These are phyloP conservation scores for Hypotaenidia okinawae DNA, from an alignment of 2,797 vertebrate genomes.

Conservation along the genomic window DNA sequence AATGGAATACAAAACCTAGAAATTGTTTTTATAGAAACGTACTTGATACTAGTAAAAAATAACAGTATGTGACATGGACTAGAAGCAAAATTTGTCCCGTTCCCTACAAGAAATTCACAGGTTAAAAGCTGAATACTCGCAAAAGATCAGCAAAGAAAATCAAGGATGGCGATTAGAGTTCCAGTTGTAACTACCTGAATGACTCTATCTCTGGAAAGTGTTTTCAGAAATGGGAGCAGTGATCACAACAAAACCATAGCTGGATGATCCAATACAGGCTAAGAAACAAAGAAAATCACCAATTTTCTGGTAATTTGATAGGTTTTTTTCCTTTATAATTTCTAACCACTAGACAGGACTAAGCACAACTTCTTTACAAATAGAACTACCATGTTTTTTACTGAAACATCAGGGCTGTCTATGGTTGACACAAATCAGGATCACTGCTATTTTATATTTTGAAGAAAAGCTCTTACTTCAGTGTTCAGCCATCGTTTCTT, in stretches of 20 bases:
- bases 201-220: background rate
- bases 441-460: background rate
- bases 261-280: background rate
- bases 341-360: background rate
- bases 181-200: background rate
- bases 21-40: background rate
- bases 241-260: slow-evolving; percentile 15
- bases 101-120: background rate
- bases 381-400: background rate
- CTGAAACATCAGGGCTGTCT: background rate
- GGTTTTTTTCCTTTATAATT: background rate
- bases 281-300: background rate
- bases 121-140: slow-evolving; percentile 4
- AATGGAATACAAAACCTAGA: background rate
- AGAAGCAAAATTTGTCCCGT: slow-evolving; percentile 5
- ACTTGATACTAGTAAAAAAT: background rate
- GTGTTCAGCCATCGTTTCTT: background rate
- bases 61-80: background rate
- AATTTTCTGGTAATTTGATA: background rate
- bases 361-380: background rate
- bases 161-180: background rate
- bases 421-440: background rate
- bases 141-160: slow-evolving; percentile 4
- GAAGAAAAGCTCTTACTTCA: background rate
- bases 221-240: slow-evolving; percentile 29